These are phyloP conservation scores for Coendou prehensilis DNA, from an alignment of 2,797 vertebrate species.

Conservation along the genomic window DNA sequence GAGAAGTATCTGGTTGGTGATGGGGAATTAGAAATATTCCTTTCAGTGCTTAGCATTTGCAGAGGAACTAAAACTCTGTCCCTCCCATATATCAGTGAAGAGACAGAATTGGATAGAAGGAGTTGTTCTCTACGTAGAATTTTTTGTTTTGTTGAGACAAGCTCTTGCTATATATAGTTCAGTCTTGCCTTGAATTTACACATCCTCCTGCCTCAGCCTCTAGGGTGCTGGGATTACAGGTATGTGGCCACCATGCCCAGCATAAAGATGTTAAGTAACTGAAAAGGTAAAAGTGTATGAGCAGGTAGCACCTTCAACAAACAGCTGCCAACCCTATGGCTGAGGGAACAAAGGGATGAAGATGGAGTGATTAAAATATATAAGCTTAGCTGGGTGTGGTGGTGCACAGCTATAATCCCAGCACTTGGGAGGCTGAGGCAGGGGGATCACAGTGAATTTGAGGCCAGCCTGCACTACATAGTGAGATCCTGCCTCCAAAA, in stretches of 20 bases:
- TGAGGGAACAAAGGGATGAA: background rate
- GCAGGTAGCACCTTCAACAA: background rate
- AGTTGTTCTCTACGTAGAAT: background rate
- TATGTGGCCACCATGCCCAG: background rate
- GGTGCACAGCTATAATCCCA: background rate
- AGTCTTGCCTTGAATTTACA: background rate
- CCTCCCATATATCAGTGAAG: background rate
- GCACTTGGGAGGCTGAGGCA: background rate
- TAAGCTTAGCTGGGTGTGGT: background rate
- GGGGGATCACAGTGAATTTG: background rate
- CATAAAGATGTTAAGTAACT: background rate
- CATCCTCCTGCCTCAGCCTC: background rate
- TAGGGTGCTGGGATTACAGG: background rate
- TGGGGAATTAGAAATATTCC: background rate
- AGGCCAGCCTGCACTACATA: background rate
- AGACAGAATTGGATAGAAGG: background rate
- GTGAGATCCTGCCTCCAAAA: background rate
- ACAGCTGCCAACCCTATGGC: background rate
- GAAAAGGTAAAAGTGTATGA: background rate
- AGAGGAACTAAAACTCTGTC: background rate
- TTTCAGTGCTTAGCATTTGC: background rate
- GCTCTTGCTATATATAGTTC: background rate
- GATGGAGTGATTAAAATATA: background rate
- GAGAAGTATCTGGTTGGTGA: background rate
- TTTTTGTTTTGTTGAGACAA: background rate